A percentile compares a stretch with the other conserved stretches of the same genome.
Evolutionary conservation across 2,113 vertebrate genomes (phyloP).

Genomic region (Columba janthina): DNA sequence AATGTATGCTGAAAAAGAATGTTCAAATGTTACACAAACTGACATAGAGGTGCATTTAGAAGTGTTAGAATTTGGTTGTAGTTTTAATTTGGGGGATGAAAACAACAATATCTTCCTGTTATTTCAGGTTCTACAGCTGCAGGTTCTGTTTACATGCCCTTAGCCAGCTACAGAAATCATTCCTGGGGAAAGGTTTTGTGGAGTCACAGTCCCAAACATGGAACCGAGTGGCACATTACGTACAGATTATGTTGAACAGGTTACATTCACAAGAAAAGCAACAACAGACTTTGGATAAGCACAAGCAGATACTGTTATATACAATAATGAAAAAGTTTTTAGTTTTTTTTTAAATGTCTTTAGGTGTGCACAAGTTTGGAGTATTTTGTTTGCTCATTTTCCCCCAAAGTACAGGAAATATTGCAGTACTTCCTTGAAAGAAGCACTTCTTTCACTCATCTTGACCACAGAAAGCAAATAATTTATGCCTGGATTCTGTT

Average conservation of each 20-base stretch:
- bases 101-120: not conserved
- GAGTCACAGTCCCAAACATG: not conserved
- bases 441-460: not conserved
- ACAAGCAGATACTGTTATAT: not conserved
- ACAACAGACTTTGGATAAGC: not conserved
- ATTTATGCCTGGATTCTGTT: not conserved
- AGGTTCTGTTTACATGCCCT: not conserved
- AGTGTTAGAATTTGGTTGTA: not conserved
- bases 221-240: not conserved
- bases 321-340: not conserved
- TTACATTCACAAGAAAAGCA: not conserved
- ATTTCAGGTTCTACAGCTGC: not conserved
- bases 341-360: not conserved
- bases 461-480: not conserved
- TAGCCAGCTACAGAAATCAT: not conserved
- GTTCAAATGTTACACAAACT: not conserved
- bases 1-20: not conserved
- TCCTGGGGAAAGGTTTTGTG: not conserved
- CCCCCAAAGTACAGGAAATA: not conserved
- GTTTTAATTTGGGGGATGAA: not conserved
- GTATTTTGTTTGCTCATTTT: not conserved
- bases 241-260: not conserved
- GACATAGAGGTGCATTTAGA: not conserved
- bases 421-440: not conserved
- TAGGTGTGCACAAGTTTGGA: not conserved